These are phyloP conservation scores for Tiaroga cobitis DNA, from an alignment of 2,797 vertebrate genomes.

Conservation along the genomic window DNA sequence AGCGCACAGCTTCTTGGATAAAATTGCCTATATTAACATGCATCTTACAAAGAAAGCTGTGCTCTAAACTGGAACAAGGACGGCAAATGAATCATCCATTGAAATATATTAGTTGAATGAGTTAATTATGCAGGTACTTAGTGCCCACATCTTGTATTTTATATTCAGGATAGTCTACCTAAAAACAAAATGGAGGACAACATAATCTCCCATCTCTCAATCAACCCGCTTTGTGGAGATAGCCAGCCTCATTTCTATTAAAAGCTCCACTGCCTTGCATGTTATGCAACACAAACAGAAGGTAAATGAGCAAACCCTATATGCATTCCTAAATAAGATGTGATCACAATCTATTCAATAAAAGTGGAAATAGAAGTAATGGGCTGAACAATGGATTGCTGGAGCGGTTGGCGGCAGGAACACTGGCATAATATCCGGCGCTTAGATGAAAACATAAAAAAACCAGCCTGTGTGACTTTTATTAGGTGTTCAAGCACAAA, in stretches of 20 bases:
- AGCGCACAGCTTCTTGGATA: conserved; percentile 26
- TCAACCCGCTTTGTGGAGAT: conserved; percentile 16
- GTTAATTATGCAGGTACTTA: conserved; percentile 30
- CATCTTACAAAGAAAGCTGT: conserved; percentile 28
- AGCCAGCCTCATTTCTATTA: conserved; percentile 35
- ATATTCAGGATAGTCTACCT: conserved; percentile 1
- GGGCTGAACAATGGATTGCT: conserved; percentile 54
- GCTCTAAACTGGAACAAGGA: conserved; percentile 22
- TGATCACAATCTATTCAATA: conserved; percentile 72
- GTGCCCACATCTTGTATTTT: conserved; percentile 22
- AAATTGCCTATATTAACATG: conserved; percentile 50
- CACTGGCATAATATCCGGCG: conserved; percentile 77
- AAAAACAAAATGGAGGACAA: conserved; percentile 24
- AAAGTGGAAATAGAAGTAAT: conserved; percentile 64
- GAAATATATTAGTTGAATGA: conserved; percentile 25
- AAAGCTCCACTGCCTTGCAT: conserved; percentile 18
- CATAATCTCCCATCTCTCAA: conserved; percentile 6
- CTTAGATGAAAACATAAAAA: conserved; percentile 70
- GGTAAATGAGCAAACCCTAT: conserved; percentile 41
- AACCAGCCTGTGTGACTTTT: conserved; percentile 57
- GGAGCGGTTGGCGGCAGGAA: conserved; percentile 43
- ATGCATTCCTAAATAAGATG: conserved; percentile 47
- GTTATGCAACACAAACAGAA: conserved; percentile 33
- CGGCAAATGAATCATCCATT: conserved; percentile 7
- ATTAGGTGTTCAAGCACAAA: too few species aligned